Evolutionary conservation across 2,113 vertebrate species (phyloP), one percentile per base, ranked within the genome.

Genomic region (Mugil cephalus): DNA sequence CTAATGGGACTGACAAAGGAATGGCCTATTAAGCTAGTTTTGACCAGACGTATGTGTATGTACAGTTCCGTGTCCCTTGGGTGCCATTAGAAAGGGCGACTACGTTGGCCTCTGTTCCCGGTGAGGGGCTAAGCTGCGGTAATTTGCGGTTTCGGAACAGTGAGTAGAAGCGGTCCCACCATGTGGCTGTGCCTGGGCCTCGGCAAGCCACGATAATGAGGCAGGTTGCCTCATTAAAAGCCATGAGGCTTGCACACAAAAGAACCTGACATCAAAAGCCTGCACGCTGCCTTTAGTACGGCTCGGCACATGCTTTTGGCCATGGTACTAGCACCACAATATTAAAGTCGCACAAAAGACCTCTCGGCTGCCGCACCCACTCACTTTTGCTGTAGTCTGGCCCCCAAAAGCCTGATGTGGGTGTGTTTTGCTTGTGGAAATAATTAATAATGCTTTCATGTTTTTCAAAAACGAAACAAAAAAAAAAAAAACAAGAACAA

Each of bases 161-260:
- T 71, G 55, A 83, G 72, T 65, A 61, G 77, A 87, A 65, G 68
- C 72, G 34, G 79, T 75, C 84, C 84, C 78, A 73, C 82, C 58
- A 82, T 83, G 86, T 83, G 84, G 82, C 70, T 83, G 52, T 63
- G 81, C 70, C 68, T 42, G 52, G 69, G 82, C 78, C 77, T 82
- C 55, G 13, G 72, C 39, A 53, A 77, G 80, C 72, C 77, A 67
- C 60, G 66, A 81, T 91, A 91, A 92, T 92, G 88, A 93, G 84
- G 85, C 84, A 85, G 79, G 86, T 86, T 77, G 84, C 58, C 87
- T 93, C 86, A 89, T 92, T 92, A 91, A 88, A 89, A 87, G 89
- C 79, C 84, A 88, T 72, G 84, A 87, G 69, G 54, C 68, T 54
- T 77, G 73, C 80, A 85, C 87, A 90, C 91, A 88, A 88, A 85